Base-by-base conservation (phyloP, 2,888 invertebrate genomes). In the Amphipoea oculea region DNA sequence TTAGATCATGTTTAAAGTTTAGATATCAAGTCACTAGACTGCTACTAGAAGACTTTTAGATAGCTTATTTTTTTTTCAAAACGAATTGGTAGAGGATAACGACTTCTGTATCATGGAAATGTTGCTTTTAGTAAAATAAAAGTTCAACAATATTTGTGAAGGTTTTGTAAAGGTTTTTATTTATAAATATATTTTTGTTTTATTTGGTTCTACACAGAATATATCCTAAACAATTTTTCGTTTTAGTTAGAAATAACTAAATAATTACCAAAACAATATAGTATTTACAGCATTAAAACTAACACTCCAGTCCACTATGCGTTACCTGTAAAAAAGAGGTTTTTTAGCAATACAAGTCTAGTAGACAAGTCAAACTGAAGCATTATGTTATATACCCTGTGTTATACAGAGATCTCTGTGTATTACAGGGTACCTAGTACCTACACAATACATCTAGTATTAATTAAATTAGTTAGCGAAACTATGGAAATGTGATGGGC, bases 161-260 rank as follows among this genome's bases (percentile, higher is more conserved):
- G 79, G 71, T 81, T 81, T 85, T 87, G 73, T 85, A 82, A 87
- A 84, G 62, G 75, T 78, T 85, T 84, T 85, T 87, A 87, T 86
- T 85, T 78, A 81, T 78, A 67, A 80, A 88, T 75, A 86, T 80
- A 69, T 74, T 82, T 79, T 79, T 86, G 77, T 79, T 86, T 86
- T 78, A 79, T 81, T 76, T 81, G 69, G 75, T 72, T 68, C 45
- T 67, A 81, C 36, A 45, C 23, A 23, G 14, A 72, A 63, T 45
- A 51, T 17, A 79, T 60, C 75, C n/a, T 51, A 2, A 12, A 62
- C 14, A 17, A 65, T 65, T 73, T 57, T 79, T 79, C 5, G 29
- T 69, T 79, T 51, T 42, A 36, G 23, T 70, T 70, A 70, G 36
- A 36, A 51, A 71, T 51, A 70, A 14, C n/a, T 36, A 57, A 20